Base-by-base conservation (phyloP, 2,113 vertebrate genomes). In the Calyptommatus sinebrachiatus region DNA sequence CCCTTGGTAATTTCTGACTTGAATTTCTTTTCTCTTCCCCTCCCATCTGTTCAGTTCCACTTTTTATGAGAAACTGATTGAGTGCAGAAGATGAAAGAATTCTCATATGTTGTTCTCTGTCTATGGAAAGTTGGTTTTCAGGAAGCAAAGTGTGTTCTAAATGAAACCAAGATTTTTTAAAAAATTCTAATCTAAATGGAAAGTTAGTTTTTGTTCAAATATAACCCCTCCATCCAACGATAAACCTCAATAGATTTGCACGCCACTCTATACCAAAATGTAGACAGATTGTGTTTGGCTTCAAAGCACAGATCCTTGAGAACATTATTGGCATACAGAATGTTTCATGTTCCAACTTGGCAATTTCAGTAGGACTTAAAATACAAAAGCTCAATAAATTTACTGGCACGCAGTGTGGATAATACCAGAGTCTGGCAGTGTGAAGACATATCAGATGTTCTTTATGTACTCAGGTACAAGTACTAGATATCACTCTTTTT, bases 31-130 rank as follows among this genome's bases (percentile, higher is more conserved):
- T 18, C 2, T 18, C 18, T 57, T 57, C 16, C 53, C 53, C 53
- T 18, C 35, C 46, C 8, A 0, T 79, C 73, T 75, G 18, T 76
- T 81, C 61, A 76, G 21, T 81, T 82, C 18, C 20, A 71, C 46
- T 8, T 1, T 74, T 85, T 73, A 68, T 72, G 45, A 85, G 60
- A 68, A 84, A 2, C 18, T 86, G 72, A 81, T 18, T 83, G 71
- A 84, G n/a, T 18, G 26, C 31, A 65, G 57, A 84, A 77, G 21
- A n/a, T 57, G 29, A 77, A 69, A 69, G 26, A 73, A 73, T 45
- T 29, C 73, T 81, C 41, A 31, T 66, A 70, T 75, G 66, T 41
- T 71, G 14, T 78, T 26, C 71, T 41, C 35, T 41, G 66, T 70
- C 66, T 76, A 53, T 18, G 81, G 48, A 62, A 83, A 84, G 48